A percentile compares a stretch with the other conserved stretches of the same genome.
These are phyloP conservation scores for Glossosoma conforme DNA, from an alignment of 1,140 invertebrate genomes.

Conservation along the genomic window DNA sequence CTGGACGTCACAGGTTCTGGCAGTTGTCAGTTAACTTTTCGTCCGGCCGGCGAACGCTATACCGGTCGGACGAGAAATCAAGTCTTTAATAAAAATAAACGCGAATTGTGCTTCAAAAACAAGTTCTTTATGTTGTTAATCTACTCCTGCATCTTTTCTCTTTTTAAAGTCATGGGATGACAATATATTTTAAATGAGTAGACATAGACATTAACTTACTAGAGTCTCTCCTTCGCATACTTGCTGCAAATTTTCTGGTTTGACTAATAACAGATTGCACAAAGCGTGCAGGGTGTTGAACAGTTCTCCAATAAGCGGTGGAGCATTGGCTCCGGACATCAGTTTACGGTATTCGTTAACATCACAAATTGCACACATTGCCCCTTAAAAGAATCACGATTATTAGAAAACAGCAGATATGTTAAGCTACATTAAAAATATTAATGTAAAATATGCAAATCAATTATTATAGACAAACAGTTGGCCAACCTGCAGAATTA, in stretches of 20 bases:
- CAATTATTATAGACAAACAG: neutral
- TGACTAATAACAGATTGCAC: conserved; percentile 92
- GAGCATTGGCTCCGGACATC: conserved; percentile 58
- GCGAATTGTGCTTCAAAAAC: no score
- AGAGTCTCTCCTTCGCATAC: conserved; percentile 91
- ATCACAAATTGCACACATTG: conserved; percentile 97
- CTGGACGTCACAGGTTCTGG: no score
- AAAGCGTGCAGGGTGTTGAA: conserved; percentile 95
- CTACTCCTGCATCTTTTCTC: no score
- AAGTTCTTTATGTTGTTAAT: no score
- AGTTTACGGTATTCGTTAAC: conserved; percentile 86
- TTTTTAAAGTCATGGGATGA: no score
- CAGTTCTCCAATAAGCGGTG: conserved; percentile 71
- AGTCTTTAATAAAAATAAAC: no score
- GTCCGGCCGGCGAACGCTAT: no score
- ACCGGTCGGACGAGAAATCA: no score
- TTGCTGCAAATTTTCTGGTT: conserved; percentile 93
- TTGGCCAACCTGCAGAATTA: conserved; percentile 74
- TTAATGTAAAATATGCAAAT: no score
- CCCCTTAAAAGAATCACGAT: conserved; percentile 56
- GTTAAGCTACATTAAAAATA: neutral
- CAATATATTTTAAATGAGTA: no score
- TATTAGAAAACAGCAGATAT: neutral
- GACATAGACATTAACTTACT: no score
- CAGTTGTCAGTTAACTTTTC: no score